A percentile compares a stretch with the other conserved stretches of the same genome.
Evolutionary conservation across 1,140 invertebrate genomes (phyloP).

Genomic region (Tetranychus urticae): DNA sequence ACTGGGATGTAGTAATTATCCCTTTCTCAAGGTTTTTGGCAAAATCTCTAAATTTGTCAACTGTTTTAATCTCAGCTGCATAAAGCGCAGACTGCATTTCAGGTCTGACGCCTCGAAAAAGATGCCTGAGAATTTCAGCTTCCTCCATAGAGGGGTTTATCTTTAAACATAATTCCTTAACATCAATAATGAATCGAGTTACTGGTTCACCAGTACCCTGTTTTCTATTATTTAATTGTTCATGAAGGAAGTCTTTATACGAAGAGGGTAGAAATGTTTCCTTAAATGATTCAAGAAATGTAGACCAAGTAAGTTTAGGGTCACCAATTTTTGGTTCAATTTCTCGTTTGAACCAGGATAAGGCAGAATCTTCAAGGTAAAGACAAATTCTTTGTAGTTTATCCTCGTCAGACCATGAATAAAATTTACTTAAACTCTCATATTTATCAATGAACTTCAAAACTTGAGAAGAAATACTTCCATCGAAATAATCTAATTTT

Average conservation of each 20-base stretch:
- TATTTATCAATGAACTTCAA: neutral
- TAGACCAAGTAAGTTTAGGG: neutral
- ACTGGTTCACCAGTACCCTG: neutral
- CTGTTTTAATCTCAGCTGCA: neutral
- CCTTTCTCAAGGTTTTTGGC: neutral
- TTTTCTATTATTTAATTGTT: neutral
- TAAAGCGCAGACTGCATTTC: neutral
- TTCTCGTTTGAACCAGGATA: neutral
- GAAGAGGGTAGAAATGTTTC: neutral
- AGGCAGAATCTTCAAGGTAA: neutral
- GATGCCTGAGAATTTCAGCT: neutral
- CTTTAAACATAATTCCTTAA: neutral
- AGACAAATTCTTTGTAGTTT: neutral
- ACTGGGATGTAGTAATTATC: neutral
- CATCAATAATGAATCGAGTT: neutral
- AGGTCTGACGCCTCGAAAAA: neutral
- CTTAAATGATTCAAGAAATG: neutral
- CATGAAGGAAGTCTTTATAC: neutral
- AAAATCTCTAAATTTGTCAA: neutral
- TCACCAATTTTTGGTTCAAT: neutral
- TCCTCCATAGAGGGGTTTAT: neutral
- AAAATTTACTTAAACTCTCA: neutral
- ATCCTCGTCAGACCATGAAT: neutral
- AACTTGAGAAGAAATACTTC: neutral
- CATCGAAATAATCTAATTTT: neutral